These are phyloP conservation scores for Embiotoca jacksoni DNA, from an alignment of 2,113 vertebrate genomes.

Conservation along the genomic window DNA sequence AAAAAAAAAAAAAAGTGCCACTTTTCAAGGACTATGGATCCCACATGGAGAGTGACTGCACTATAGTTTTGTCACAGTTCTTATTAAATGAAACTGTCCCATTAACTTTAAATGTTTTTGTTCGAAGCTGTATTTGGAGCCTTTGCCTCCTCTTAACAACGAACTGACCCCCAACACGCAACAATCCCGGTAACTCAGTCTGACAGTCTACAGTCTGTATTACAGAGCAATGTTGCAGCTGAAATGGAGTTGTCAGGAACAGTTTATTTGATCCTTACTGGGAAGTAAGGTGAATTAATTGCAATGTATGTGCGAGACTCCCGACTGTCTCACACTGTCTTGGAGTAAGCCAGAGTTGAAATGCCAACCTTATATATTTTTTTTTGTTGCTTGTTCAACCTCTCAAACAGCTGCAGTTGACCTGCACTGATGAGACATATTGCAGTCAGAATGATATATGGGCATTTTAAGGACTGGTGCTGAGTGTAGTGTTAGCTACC, in stretches of 20 bases:
- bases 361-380: neutral
- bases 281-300: too few species aligned
- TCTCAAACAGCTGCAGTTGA: constrained; percentile 18
- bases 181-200: neutral
- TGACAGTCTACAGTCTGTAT: neutral
- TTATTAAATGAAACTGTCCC: too few species aligned
- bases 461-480: constrained; percentile 48
- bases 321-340: neutral
- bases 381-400: constrained; percentile 9
- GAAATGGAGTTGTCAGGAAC: too few species aligned
- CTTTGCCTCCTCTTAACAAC: neutral
- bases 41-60: too few species aligned
- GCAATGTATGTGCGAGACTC: too few species aligned
- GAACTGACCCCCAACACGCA: neutral
- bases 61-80: neutral
- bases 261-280: too few species aligned
- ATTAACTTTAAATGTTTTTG: neutral
- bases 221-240: too few species aligned
- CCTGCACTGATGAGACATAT: constrained; percentile 25
- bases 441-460: constrained; percentile 53
- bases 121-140: neutral
- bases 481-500: constrained; percentile 34
- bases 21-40: too few species aligned
- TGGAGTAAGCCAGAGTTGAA: neutral
- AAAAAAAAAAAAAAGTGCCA: too few species aligned